These are phyloP conservation scores for Basileuterus tristriatus DNA, from an alignment of 2,797 vertebrate species.

Conservation along the genomic window DNA sequence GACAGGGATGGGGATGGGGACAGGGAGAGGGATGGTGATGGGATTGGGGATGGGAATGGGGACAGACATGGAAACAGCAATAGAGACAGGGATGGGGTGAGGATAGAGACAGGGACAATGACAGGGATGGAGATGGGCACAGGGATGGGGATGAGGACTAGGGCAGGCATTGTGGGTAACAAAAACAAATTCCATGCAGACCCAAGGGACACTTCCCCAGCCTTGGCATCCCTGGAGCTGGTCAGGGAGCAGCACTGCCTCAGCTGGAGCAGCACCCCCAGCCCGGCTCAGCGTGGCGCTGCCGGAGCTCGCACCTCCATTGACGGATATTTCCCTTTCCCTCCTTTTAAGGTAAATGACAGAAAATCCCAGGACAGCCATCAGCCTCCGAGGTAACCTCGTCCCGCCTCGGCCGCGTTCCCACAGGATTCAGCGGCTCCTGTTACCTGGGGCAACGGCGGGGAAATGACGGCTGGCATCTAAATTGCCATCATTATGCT, in stretches of 20 bases:
- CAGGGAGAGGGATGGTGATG: no score
- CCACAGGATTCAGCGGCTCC: constrained; percentile 38
- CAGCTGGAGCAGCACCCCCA: neutral
- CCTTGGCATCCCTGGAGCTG: neutral
- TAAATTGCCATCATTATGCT: constrained; percentile 64
- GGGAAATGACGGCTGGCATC: constrained; percentile 58
- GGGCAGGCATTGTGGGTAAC: neutral
- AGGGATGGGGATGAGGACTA: neutral
- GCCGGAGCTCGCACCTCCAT: neutral
- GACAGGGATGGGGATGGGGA: no score
- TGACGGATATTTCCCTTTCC: neutral
- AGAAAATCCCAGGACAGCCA: neutral
- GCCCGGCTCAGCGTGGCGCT: neutral
- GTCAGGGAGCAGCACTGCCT: neutral
- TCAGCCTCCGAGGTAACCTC: constrained; percentile 1
- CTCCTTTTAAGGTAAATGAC: neutral
- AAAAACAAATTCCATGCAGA: neutral
- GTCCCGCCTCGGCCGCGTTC: constrained; percentile 15
- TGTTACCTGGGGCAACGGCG: constrained; percentile 57
- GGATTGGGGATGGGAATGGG: neutral
- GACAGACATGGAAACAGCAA: neutral
- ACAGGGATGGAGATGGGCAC: neutral
- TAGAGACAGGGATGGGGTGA: no score
- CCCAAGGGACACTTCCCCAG: neutral
- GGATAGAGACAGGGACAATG: neutral